Base-by-base conservation (phyloP, 2,797 vertebrate genomes). In the Pangasius macronema region DNA sequence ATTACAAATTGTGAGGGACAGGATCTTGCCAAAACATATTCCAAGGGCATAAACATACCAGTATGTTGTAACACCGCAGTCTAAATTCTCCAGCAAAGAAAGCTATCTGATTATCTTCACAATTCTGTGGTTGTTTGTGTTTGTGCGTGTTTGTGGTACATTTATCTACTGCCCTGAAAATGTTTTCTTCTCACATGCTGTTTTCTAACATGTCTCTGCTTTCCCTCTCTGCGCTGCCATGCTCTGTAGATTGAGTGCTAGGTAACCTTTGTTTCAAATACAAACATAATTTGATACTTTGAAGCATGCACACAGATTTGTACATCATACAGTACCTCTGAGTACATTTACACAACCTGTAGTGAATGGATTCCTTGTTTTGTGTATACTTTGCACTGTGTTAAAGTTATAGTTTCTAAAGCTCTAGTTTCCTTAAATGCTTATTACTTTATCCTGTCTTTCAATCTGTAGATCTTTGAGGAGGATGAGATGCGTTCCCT, bases 401-500 rank as follows among this genome's bases (percentile, higher is more conserved):
- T 39, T 10, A 33, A 11, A 27, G 11, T 59, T 39, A 13, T 14
- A 59, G 30, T 57, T 80, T 57, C 9, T 57, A 79, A 22, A 79
- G 42, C 42, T 46, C 8, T 46, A 9, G 42, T 9, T 57, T 39
- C 49, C 57, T 76, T 65, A 68, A 51, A 49, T 65, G 5, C 55
- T 86, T 49, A 63, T 63, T 16, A 36, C 8, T 86, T 4, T 89
- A 22, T 92, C 86, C 72, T 83, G 86, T 90, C 0, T 86, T 67
- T 88, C 67, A 27, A 5, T 53, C 24, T 6, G 16, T 91, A 99
- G 98, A 97, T 99, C 91, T 96, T 97, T 90, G 97, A 96, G 75
- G 98, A 99, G 92, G 97, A 97, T 33, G 94, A 97, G 59, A 97
- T 98, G 94, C 96, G 97, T 61, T 97, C 96, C 0, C 95, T 98